Conservation (phyloP, 2,113 vertebrate genomes). For the Delphinapterus leucas region DNA sequence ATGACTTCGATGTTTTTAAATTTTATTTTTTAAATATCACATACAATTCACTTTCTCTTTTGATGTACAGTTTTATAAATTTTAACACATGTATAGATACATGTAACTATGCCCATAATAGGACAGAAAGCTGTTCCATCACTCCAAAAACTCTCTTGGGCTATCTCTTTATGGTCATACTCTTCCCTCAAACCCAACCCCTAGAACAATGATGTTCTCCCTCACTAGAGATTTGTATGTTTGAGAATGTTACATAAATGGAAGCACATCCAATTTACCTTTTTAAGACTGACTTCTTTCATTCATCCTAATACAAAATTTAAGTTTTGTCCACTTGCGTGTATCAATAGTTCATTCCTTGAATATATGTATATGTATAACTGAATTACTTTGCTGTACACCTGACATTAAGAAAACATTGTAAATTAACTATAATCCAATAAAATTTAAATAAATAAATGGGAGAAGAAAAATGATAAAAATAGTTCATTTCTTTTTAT, state of each 20-base stretch:
- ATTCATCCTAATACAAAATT: background rate
- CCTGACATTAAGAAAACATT: background rate
- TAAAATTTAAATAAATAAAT: background rate
- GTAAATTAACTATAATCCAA: background rate
- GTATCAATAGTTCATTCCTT: background rate
- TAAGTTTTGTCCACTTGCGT: background rate
- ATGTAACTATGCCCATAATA: background rate
- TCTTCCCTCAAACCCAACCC: background rate
- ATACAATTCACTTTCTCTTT: background rate
- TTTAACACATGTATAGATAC: background rate
- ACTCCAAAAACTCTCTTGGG: rapidly evolving
- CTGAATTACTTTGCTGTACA: background rate
- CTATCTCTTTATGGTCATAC: background rate
- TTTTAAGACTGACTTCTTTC: background rate
- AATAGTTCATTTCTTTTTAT: background rate
- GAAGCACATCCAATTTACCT: background rate
- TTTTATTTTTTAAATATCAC: background rate
- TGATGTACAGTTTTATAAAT: background rate
- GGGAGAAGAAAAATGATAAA: background rate
- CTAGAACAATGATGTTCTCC: background rate
- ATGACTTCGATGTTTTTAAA: background rate
- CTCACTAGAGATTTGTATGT: background rate
- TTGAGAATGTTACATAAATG: background rate
- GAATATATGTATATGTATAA: background rate
- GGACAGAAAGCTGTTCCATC: background rate